Evolutionary conservation across 1,140 invertebrate genomes (phyloP).

Genomic region (Dreissena polymorpha): DNA sequence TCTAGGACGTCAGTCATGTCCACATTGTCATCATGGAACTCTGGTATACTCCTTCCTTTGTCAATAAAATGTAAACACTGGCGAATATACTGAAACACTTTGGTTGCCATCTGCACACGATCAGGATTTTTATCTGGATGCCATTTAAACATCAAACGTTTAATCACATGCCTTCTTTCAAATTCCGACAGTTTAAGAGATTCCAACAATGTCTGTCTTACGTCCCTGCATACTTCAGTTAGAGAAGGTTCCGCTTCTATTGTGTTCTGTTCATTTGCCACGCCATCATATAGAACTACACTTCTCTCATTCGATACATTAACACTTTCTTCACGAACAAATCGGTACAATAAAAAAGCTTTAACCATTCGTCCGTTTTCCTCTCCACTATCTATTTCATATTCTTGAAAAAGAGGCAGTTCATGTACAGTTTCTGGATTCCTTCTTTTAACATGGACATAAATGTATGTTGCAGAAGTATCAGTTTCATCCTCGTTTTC

Average conservation of each 20-base stretch:
- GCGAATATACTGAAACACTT: constrained; percentile 65
- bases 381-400: constrained; percentile 63
- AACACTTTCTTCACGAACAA: constrained; percentile 48
- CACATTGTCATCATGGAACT: constrained; percentile 44
- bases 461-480: constrained; percentile 38
- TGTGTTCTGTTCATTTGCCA: background rate
- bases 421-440: background rate
- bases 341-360: constrained; percentile 64
- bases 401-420: constrained; percentile 48
- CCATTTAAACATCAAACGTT: constrained; percentile 71
- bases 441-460: constrained; percentile 50
- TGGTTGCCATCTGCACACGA: constrained; percentile 63
- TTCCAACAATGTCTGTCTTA: constrained; percentile 58
- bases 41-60: constrained; percentile 21
- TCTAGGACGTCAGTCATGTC: background rate
- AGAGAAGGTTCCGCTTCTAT: constrained; percentile 5
- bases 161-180: constrained; percentile 68
- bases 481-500: constrained; percentile 9
- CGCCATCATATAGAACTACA: background rate
- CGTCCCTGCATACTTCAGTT: constrained; percentile 51
- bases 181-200: constrained; percentile 60
- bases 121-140: constrained; percentile 75
- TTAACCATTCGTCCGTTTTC: constrained; percentile 50
- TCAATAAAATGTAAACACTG: constrained; percentile 48
- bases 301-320: background rate